Evolutionary conservation across 2,797 vertebrate genomes (phyloP).

Genomic region (Arnoldichthys spilopterus): DNA sequence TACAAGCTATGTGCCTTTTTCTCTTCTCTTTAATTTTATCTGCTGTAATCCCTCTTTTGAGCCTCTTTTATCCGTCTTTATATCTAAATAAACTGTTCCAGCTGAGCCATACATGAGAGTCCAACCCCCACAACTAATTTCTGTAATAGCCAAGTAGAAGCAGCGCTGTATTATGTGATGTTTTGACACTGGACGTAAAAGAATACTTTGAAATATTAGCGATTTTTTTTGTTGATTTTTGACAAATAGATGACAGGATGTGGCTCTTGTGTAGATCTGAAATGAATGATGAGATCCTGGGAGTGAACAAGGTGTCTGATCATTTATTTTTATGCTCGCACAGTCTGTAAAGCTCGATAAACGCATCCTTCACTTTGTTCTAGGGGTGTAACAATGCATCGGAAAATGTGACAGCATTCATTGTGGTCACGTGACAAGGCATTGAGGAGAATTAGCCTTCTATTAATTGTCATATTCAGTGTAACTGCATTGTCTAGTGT

Average conservation of each 20-base stretch:
- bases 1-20: neutral
- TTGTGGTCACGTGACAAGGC: too few relatives aligned
- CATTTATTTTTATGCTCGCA: neutral
- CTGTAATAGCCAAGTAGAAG: neutral
- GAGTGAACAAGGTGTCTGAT: too few relatives aligned
- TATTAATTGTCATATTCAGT: too few relatives aligned
- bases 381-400: too few relatives aligned
- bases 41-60: neutral
- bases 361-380: neutral
- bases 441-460: too few relatives aligned
- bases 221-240: neutral
- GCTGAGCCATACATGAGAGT: neutral
- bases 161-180: neutral
- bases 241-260: conserved; percentile 29
- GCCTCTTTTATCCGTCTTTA: neutral
- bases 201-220: neutral
- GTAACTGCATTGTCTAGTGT: too few relatives aligned
- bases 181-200: neutral
- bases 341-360: neutral
- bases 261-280: neutral
- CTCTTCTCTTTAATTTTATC: neutral
- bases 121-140: neutral
- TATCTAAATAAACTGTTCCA: neutral
- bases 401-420: too few relatives aligned
- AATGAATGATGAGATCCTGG: neutral